Base-by-base conservation (phyloP, 2,888 invertebrate genomes). In the Rhagium mordax region DNA sequence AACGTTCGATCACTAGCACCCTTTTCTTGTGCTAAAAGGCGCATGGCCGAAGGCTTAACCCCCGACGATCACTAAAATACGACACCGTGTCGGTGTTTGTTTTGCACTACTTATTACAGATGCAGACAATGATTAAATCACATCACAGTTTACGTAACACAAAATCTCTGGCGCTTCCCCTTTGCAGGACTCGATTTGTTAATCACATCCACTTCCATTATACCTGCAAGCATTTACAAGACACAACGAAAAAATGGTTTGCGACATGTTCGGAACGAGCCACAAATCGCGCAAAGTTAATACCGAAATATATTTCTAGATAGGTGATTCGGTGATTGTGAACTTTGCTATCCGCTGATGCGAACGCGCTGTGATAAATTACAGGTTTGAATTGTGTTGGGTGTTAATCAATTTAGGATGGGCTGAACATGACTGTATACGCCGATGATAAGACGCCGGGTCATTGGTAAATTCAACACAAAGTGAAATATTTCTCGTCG, bases 401-500 rank as follows among this genome's bases (percentile, higher is more conserved):
- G 47, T 47, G 57, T 55, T 78, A 77, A 80, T 81, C 74, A 77
- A 76, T 79, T 78, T 77, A 72, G 77, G 78, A 78, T 78, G 74
- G 76, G 74, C 74, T 62, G 71, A 70, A 75, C 72, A 77, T 67
- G 75, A 74, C 68, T 72, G 74, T 76, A 10, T 75, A 74, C 74
- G n/a, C 57, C 69, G 49, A 62, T 81, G 82, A 83, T 83, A 84
- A 82, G 80, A 74, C 74, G 71, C 74, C 80, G 81, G 83, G 82
- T 84, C 83, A 83, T 80, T 81, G 82, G 80, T 82, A 82, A 83
- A 81, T 82, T 82, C 80, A 78, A 82, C 73, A 75, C 83, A 81
- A 79, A 83, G 78, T 81, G 78, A 81, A 82, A 80, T 81, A 77
- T 78, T 79, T 80, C 82, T 82, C 78, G 77, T 72, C 59, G 78